Base-by-base conservation (phyloP, 2,888 invertebrate genomes). In the Diaprepes abbreviatus region DNA sequence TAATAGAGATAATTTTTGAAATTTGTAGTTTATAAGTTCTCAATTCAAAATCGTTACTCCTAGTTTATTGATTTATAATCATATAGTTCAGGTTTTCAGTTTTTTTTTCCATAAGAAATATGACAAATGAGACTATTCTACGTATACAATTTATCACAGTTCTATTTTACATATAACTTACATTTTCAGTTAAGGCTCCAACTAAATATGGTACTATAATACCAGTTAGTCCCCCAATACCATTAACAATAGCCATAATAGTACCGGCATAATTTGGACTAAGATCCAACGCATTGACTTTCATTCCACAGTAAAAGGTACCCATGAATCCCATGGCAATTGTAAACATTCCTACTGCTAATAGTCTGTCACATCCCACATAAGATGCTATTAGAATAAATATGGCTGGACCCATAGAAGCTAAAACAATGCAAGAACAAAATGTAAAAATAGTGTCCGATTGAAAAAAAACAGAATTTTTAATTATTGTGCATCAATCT, bases 311-410 rank as follows among this genome's bases (percentile, higher is more conserved):
- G 76, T 90, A 91, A 80, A 88, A 90, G 0, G 89, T 88, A 0
- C 89, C 91, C 89, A 90, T 90, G 70, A 89, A 87, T 45, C 87
- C 88, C 89, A 90, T 88, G 17, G 86, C 87, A 40, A 88, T 81
- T 57, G 90, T 88, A 79, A 90, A 89, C 63, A 89, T 82, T 1
- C 77, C 72, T 45, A 87, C 85, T n/a, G 89, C 86, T 50, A 86
- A 79, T 72, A 82, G 76, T 19, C 81, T 35, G 76, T 89, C 84
- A 78, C 90, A 90, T 38, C 89, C 89, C 1, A 88, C 87, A 78
- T 90, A 90, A 59, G 89, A 88, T 43, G 90, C 90, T 65, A 87
- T 84, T 66, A 90, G 84, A 54, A 90, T 87, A 77, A 89, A 89
- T 60, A 89, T 75, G 1, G 89, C 89, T 36, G 91, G 90, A 55